Evolutionary conservation across 2,113 vertebrate genomes (phyloP).

Genomic region (Amphilophus citrinellus): DNA sequence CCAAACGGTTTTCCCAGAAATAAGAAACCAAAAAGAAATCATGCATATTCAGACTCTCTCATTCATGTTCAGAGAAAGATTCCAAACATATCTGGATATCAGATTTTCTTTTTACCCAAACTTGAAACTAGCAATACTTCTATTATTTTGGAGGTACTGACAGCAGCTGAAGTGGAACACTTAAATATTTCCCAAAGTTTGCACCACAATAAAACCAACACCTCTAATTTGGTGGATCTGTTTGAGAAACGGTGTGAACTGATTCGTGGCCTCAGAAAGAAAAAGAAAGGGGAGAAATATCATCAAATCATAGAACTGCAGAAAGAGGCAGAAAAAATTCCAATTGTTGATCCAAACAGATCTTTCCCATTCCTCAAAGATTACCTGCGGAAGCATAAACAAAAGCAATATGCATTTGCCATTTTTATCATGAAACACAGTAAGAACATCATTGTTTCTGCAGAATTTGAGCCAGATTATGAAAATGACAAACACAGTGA

Average conservation of each 20-base stretch:
- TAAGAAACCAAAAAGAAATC: background rate
- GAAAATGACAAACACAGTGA: fast-evolving
- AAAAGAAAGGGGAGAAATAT: fast-evolving
- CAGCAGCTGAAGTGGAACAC: background rate
- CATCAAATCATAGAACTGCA: background rate
- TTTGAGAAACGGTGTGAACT: background rate
- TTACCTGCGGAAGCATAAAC: fast-evolving
- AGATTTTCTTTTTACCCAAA: fast-evolving
- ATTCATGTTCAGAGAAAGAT: background rate
- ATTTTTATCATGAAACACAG: fast-evolving
- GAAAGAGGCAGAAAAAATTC: background rate
- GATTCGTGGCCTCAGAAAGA: background rate
- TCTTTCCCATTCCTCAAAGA: background rate
- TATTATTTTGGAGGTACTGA: fast-evolving
- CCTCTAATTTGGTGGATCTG: fast-evolving
- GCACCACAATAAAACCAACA: background rate
- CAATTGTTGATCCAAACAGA: background rate
- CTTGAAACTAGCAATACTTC: fast-evolving
- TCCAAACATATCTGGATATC: fast-evolving
- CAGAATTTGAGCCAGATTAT: fast-evolving
- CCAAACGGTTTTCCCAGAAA: no score
- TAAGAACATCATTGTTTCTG: background rate
- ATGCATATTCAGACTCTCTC: background rate
- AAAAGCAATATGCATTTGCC: fast-evolving
- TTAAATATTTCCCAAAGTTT: background rate